Evolutionary conservation across 2,888 invertebrate genomes (phyloP).

Genomic region (Neoscelio sp.): DNA sequence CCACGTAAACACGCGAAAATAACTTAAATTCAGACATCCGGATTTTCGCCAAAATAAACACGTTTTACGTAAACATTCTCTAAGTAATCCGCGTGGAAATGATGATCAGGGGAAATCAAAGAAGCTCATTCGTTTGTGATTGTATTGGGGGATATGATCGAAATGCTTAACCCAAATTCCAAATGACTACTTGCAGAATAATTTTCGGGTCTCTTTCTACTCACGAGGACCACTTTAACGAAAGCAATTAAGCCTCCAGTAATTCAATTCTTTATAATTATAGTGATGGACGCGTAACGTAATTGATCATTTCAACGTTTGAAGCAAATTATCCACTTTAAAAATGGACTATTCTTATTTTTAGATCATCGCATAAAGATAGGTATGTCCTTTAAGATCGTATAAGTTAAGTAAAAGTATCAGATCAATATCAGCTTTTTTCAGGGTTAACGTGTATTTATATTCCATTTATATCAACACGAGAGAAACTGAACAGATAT

Average conservation of each 20-base stretch:
- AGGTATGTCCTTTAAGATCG: slow-evolving; percentile 8
- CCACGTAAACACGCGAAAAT: slow-evolving; percentile 24
- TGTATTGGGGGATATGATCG: slow-evolving; percentile 11
- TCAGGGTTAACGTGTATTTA: slow-evolving; percentile 5
- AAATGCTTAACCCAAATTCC: slow-evolving; percentile 46
- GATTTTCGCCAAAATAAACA: slow-evolving; percentile 38
- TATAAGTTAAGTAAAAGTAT: neutral
- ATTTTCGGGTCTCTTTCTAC: neutral
- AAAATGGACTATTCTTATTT: slow-evolving; percentile 10
- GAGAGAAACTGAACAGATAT: neutral
- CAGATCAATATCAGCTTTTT: slow-evolving; percentile 4
- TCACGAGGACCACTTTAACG: neutral
- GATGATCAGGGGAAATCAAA: slow-evolving; percentile 16
- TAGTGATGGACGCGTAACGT: neutral
- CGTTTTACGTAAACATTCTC: slow-evolving; percentile 34
- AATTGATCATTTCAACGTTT: neutral
- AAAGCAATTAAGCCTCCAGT: neutral
- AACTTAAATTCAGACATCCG: slow-evolving; percentile 25
- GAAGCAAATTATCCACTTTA: neutral
- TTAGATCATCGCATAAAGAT: neutral
- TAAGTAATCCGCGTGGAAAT: slow-evolving; percentile 42
- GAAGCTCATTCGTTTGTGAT: slow-evolving; percentile 3
- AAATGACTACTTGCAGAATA: neutral
- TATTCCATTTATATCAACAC: neutral
- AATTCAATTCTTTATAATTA: slow-evolving; percentile 7